Base-by-base conservation (phyloP, 2,113 vertebrate genomes). In the Origma solitaria region DNA sequence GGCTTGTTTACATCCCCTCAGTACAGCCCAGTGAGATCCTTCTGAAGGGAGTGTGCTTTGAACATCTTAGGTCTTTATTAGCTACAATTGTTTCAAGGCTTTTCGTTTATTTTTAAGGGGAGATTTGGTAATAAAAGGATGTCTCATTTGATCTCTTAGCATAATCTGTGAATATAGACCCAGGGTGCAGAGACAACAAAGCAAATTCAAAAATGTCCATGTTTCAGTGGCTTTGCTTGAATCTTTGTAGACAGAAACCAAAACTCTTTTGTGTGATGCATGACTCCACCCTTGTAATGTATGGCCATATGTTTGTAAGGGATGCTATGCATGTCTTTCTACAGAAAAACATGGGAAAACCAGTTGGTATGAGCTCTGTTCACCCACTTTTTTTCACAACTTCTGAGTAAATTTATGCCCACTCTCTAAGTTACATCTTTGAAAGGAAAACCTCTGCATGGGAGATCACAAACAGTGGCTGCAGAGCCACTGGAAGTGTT, bases 151-250 rank as follows among this genome's bases (percentile, higher is more conserved):
- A 58, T 65, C 13, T 82, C 6, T 49, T 24, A 35, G 3, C 4
- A 5, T 45, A 33, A 54, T 50, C 13, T 3, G 2, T 61, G 33
- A 65, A 37, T 3, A 19, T 20, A 69, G 20, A n/a, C 6, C 15
- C 5, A 4, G 0, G 2, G 11, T 24, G 21, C 11, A 62, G 33
- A 53, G 10, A 31, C 15, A 22, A 4, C 28, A 73, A 58, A 58
- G 14, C 14, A 68, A 53, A 19, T 54, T 60, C 1, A 13, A 31
- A 19, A 40, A 30, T 1, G 1, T n/a, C 35, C 7, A 1, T 9
- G 15, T 53, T 92, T 82, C 23, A 40, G 9, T 35, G 45, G 25
- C 11, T 86, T 80, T 86, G 9, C 33, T 78, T 56, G 28, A 35
- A 17, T 56, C 13, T 5, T 10, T 11, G 15, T 24, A 78, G 54